These are phyloP conservation scores for Aspiorhynchus laticeps DNA, from an alignment of 2,113 vertebrate species.

Conservation along the genomic window DNA sequence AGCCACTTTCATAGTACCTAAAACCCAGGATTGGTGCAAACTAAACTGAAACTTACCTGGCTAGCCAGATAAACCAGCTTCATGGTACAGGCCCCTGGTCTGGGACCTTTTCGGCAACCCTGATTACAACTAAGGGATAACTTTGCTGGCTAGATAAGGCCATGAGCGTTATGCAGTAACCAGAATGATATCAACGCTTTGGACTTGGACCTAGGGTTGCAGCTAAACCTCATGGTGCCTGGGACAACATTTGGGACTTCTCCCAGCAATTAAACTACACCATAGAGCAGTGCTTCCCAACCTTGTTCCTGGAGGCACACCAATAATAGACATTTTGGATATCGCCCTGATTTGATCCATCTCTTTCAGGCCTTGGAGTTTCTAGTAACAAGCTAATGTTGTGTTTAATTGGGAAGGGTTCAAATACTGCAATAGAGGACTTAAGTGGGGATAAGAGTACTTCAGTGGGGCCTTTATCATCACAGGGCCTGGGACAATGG, in stretches of 20 bases:
- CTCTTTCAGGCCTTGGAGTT: background rate
- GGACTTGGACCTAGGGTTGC: background rate
- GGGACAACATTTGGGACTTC: background rate
- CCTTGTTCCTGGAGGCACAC: background rate
- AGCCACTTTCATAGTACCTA: no score
- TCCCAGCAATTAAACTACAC: background rate
- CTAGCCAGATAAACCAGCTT: no score
- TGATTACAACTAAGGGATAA: background rate
- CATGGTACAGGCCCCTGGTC: no score
- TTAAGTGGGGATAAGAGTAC: no score
- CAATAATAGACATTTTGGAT: background rate
- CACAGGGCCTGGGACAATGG: no score
- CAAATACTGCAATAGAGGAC: no score
- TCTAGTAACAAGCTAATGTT: background rate
- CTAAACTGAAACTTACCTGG: no score
- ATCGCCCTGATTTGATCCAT: background rate
- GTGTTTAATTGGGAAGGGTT: background rate
- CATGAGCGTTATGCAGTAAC: background rate
- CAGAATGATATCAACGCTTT: background rate
- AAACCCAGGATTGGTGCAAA: no score
- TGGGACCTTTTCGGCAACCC: background rate
- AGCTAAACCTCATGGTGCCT: background rate
- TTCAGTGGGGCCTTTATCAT: no score
- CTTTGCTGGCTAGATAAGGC: background rate
- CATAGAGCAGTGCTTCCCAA: background rate